phyloP scores from a whole-genome alignment of 1,140 invertebrate genomes.

The Drosophila hydei region DNA sequence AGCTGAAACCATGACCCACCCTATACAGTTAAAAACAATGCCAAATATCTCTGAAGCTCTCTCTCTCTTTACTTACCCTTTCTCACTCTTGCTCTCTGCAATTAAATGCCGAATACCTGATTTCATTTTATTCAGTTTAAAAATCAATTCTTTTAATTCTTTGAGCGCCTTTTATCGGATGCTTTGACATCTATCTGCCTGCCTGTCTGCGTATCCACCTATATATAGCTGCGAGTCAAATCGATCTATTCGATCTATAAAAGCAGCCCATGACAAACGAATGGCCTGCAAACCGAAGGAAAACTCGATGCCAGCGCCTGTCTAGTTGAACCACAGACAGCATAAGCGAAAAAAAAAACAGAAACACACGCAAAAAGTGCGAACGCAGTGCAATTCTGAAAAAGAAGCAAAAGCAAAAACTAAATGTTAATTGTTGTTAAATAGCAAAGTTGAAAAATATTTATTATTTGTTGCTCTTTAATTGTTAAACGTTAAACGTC shows the following conservation, averaged over 20 bases:
- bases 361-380: slow-evolving; percentile 34
- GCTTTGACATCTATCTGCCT: slow-evolving; percentile 1
- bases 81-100: slow-evolving; percentile 12
- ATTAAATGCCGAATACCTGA: slow-evolving; percentile 60
- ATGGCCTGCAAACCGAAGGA: slow-evolving; percentile 55
- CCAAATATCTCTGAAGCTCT: background rate
- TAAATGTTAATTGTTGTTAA: slow-evolving; percentile 54
- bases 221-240: slow-evolving; percentile 54
- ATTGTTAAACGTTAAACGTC: slow-evolving; percentile 61
- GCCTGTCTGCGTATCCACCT: slow-evolving; percentile 28
- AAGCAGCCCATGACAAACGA: slow-evolving; percentile 48
- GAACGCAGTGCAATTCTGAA: slow-evolving; percentile 43
- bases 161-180: slow-evolving; percentile 16
- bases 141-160: slow-evolving; percentile 34
- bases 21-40: slow-evolving; percentile 12
- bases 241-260: slow-evolving; percentile 49
- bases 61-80: too few relatives aligned
- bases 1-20: slow-evolving; percentile 22
- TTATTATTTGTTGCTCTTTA: slow-evolving; percentile 25
- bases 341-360: slow-evolving; percentile 10
- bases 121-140: slow-evolving; percentile 16
- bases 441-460: slow-evolving; percentile 14
- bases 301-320: slow-evolving; percentile 68
- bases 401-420: slow-evolving; percentile 25
- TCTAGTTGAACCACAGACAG: slow-evolving; percentile 19